Conservation (phyloP, 1,140 invertebrate genomes). For the Hylaeus anthracinus region DNA sequence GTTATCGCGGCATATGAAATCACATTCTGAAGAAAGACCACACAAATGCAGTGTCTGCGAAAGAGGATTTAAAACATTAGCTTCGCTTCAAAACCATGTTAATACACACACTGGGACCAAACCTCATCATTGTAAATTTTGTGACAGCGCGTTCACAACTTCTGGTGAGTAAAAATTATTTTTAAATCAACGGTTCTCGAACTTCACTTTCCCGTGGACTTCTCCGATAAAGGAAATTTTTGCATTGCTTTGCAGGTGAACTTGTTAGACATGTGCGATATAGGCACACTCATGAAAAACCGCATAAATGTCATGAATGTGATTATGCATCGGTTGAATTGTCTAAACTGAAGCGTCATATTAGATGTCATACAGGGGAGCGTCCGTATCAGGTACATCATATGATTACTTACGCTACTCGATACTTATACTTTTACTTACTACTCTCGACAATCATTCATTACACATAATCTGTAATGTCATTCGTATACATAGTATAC, state of each 20-base stretch:
- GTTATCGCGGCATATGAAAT: conserved; percentile 96
- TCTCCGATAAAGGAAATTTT: not conserved
- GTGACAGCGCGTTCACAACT: conserved; percentile 96
- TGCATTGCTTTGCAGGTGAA: conserved; percentile 85
- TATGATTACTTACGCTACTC: conserved; percentile 80
- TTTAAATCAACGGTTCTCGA: not conserved
- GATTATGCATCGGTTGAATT: conserved; percentile 97
- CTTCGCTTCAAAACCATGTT: conserved; percentile 96
- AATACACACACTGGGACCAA: conserved; percentile 98
- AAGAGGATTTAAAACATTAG: conserved; percentile 96
- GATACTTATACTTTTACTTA: conserved; percentile 43
- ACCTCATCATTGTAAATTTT: conserved; percentile 96
- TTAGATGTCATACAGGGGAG: conserved; percentile 95
- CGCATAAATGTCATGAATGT: conserved; percentile 96
- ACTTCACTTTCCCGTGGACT: too few relatives aligned
- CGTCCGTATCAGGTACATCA: conserved; percentile 87
- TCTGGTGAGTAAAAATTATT: conserved; percentile 83
- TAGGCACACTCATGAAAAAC: conserved; percentile 96
- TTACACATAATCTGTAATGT: not conserved
- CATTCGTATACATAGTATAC: not conserved
- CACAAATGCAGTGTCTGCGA: conserved; percentile 97
- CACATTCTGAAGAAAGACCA: conserved; percentile 96
- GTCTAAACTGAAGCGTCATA: conserved; percentile 95
- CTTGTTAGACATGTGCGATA: conserved; percentile 95
- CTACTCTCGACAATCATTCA: conserved; percentile 79